Evolutionary conservation across 2,888 invertebrate species (phyloP).

Genomic region (Xestobium rufovillosum): DNA sequence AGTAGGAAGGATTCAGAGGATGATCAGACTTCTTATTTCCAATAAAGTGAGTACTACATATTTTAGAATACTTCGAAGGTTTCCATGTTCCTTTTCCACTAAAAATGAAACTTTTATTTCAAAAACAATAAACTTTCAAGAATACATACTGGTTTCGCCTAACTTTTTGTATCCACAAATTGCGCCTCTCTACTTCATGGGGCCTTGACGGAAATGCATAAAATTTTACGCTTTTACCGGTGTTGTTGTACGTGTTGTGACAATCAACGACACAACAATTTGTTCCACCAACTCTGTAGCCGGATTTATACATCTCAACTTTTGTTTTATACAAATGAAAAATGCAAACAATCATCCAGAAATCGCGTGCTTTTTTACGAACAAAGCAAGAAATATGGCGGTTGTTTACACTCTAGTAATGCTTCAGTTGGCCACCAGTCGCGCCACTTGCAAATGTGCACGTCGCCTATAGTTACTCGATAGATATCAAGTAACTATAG

Average conservation of each 20-base stretch:
- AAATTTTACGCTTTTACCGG: background rate
- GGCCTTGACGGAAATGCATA: background rate
- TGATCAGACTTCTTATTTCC: constrained; percentile 9
- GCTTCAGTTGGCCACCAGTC: too few species aligned
- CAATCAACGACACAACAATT: constrained; percentile 2
- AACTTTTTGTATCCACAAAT: background rate
- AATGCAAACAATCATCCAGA: too few species aligned
- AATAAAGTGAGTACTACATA: constrained; percentile 11
- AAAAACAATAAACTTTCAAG: background rate
- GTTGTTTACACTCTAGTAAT: too few species aligned
- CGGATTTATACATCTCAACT: too few species aligned
- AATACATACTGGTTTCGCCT: constrained; percentile 1
- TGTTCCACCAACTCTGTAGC: too few species aligned
- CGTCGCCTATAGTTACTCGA: too few species aligned
- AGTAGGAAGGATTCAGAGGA: constrained; percentile 7
- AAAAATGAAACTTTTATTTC: too few species aligned
- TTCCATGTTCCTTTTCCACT: background rate
- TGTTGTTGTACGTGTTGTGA: constrained; percentile 1
- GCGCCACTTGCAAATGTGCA: too few species aligned
- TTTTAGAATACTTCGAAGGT: constrained; percentile 7
- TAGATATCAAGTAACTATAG: too few species aligned
- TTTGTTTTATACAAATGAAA: too few species aligned
- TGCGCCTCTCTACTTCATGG: background rate
- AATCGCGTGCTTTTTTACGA: too few species aligned
- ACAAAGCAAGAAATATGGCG: too few species aligned